Evolutionary conservation across 2,113 vertebrate species (phyloP), one percentile per base, ranked within the genome.

Genomic region (Oreochromis tanganicae): DNA sequence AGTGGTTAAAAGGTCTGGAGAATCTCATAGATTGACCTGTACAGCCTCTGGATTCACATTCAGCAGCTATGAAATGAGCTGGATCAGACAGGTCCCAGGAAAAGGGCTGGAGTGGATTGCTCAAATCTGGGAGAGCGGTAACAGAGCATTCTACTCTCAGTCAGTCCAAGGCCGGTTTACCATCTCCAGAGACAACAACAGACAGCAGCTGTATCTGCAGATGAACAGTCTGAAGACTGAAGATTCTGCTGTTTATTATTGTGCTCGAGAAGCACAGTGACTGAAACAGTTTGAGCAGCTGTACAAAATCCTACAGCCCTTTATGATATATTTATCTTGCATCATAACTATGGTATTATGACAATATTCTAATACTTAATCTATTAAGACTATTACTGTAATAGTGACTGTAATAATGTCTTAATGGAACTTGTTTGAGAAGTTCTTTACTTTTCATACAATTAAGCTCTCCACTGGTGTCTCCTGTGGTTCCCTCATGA

Each of bases 241-340:
- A 50, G 48, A 50, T 9, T 19, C 48, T 19, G 48, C 48, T 48
- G 46, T 48, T 48, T 48, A 48, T 48, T 48, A 48, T 2, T 48
- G 14, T 48, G 46, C 46, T 48, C 7, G 16, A 50, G 4, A 50
- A 2, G 1, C 50, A 52, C 0, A 54, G 50, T 54, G 50, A 54
- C 50, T 54, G 32, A 6, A 32, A 6, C 3, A 21, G 0, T 55
- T 55, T 12, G 0, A 55, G n/a, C n/a, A 55, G n/a, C 54, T 24
- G 10, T 12, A 55, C 54, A 21, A 55, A 55, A 55, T 55, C 2
- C n/a, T 21, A 55, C 54, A 55, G 54, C 1, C 54, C 54, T 55
- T 55, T 55, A 55, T 55, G 54, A 0, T 55, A 4, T 24, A 55
- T 55, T 24, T 55, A 55, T 55, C 1, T 55, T 1, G 3, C 54